phyloP scores from a whole-genome alignment of 2,797 vertebrate species.

The Myripristis murdjan region DNA sequence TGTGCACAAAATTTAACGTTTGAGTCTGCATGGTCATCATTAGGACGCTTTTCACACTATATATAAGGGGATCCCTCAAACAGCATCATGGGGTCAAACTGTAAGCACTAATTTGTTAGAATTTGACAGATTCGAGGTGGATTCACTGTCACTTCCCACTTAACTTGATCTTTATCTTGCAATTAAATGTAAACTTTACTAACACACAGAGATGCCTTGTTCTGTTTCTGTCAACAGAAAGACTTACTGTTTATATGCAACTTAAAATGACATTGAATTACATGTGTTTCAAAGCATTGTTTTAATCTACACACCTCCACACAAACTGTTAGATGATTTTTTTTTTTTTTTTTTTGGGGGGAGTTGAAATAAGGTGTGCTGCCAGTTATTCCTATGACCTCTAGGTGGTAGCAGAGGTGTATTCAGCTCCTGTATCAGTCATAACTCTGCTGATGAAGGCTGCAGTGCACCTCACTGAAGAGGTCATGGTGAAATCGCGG shows the following conservation, averaged over 20 bases:
- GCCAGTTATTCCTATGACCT: conserved; percentile 49
- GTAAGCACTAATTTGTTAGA: no score
- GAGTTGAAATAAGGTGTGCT: conserved; percentile 9
- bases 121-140: no score
- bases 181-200: not conserved
- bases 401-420: conserved; percentile 86
- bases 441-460: conserved; percentile 12
- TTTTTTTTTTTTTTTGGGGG: conserved; percentile 13
- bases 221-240: not conserved
- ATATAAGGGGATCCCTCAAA: no score
- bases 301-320: not conserved
- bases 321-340: not conserved
- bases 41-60: no score
- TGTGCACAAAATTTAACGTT: no score
- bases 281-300: not conserved
- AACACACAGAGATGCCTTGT: not conserved
- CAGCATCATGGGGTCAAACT: no score
- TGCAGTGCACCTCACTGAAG: conserved; percentile 41
- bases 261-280: no score
- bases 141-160: no score
- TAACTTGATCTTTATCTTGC: no score
- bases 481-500: conserved; percentile 61
- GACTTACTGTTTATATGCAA: not conserved
- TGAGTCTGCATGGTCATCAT: no score
- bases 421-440: conserved; percentile 39